Percentiles rank a stretch among this genome's conserved stretches.
Conservation (phyloP, 2,797 vertebrate species). For the Artibeus jamaicensis region DNA sequence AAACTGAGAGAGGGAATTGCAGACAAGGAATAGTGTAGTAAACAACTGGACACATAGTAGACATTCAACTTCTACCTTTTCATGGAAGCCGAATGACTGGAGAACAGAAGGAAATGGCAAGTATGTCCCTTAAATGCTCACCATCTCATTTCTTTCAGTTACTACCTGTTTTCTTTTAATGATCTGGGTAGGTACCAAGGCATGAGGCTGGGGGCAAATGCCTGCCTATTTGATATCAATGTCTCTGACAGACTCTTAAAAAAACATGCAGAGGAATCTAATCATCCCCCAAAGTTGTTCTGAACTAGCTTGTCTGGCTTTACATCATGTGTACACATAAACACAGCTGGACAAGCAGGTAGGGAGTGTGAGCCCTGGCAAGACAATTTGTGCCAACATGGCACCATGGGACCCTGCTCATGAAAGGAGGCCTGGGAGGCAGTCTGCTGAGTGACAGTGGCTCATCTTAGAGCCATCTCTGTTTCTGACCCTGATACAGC, state of each 20-base stretch:
- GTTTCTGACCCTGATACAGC: background rate
- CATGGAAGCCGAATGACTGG: background rate
- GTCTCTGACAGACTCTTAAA: constrained; percentile 49
- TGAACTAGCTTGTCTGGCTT: background rate
- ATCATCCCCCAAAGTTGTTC: background rate
- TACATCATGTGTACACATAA: background rate
- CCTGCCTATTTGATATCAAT: background rate
- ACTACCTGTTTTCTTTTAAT: background rate
- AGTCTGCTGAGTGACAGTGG: background rate
- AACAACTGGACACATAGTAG: background rate
- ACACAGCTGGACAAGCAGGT: constrained; percentile 33
- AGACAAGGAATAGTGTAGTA: background rate
- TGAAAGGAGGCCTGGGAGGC: background rate
- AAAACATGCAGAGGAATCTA: background rate
- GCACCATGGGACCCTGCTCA: background rate
- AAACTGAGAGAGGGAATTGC: background rate
- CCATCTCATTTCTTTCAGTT: background rate
- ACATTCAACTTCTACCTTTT: background rate
- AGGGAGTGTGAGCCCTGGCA: background rate
- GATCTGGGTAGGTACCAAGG: background rate
- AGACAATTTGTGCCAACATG: background rate
- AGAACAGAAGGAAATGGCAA: background rate
- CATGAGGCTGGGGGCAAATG: background rate
- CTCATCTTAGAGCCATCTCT: background rate
- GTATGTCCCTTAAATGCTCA: background rate